Conservation (phyloP, 1,140 invertebrate genomes). For the Chrysoperla carnea region DNA sequence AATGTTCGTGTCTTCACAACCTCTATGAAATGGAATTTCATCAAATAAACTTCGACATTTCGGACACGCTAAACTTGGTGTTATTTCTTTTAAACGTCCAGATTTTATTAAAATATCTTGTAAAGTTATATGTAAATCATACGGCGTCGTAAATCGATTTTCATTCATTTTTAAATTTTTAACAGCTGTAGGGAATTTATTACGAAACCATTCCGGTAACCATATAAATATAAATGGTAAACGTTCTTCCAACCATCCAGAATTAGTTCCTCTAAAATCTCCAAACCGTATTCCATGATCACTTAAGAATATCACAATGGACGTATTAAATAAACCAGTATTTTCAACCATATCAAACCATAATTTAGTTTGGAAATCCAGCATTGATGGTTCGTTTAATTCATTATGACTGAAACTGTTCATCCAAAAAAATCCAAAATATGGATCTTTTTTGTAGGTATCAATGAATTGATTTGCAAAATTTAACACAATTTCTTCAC, state of each 20-base stretch:
- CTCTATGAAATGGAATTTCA: slow-evolving; percentile 39
- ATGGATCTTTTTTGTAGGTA: slow-evolving; percentile 32
- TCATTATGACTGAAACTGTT: slow-evolving; percentile 49
- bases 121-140: slow-evolving; percentile 50
- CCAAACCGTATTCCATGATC: slow-evolving; percentile 81
- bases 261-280: slow-evolving; percentile 41
- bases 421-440: slow-evolving; percentile 54
- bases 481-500: slow-evolving; percentile 35
- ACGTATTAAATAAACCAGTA: slow-evolving; percentile 31
- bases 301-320: slow-evolving; percentile 53
- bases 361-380: slow-evolving; percentile 30
- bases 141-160: slow-evolving; percentile 46
- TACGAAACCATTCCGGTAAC: slow-evolving; percentile 45
- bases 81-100: slow-evolving; percentile 20
- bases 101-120: slow-evolving; percentile 22
- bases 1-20: slow-evolving; percentile 51
- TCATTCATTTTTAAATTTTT: slow-evolving; percentile 43
- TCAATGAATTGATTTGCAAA: slow-evolving; percentile 39
- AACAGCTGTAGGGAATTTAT: slow-evolving; percentile 30
- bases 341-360: slow-evolving; percentile 30
- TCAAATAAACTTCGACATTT: slow-evolving; percentile 48
- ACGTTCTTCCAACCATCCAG: slow-evolving; percentile 68
- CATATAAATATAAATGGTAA: slow-evolving; percentile 60
- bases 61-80: slow-evolving; percentile 31
- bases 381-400: slow-evolving; percentile 33